Evolutionary conservation across 1,140 invertebrate species (phyloP), one percentile per base, ranked within the genome.

Genomic region (Brevipalpus yothersi): DNA sequence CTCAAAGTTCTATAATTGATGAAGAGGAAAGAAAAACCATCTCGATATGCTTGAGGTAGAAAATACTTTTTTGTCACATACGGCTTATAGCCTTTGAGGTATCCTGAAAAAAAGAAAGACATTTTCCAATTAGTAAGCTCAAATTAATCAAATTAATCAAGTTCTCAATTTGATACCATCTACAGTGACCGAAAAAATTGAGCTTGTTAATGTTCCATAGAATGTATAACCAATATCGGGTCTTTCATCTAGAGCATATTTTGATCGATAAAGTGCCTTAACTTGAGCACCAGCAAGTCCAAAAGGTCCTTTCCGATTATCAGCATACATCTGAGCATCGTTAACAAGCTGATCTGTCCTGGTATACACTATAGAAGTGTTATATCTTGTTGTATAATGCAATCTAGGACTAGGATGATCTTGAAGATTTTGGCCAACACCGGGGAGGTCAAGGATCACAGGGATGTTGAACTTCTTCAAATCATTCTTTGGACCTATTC

Each of bases 211-310:
- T n/a, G n/a, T n/a, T 12, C 21, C 53, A 8, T 40, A n/a, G n/a
- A 85, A 71, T 82, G 84, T 86, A 66, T 87, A 86, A 63, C 86
- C 83, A 49, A 49, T 49, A 49, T 49, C 47, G 47, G 47, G 47
- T 11, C 47, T 8, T 11, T 8, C 47, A 49, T 49, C 47, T 13
- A 11, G 5, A 49, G 47, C 47, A 5, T 49, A 8, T 49, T 8
- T 8, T n/a, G 15, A n/a, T 49, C 15, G 8, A 13, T 17, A 49
- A 49, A 49, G 19, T n/a, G 15, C 47, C 15, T n/a, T 49, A 49
- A 49, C 47, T n/a, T 49, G 15, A n/a, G 19, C 15, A 11, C 47
- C 47, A n/a, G 47, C 15, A n/a, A 17, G 19, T 8, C 15, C 15
- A 15, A 49, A 49, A n/a, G 47, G 19, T 11, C 47, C 47, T n/a